Evolutionary conservation across 1,140 invertebrate genomes (phyloP).

Genomic region (Steinernema feltiae): DNA sequence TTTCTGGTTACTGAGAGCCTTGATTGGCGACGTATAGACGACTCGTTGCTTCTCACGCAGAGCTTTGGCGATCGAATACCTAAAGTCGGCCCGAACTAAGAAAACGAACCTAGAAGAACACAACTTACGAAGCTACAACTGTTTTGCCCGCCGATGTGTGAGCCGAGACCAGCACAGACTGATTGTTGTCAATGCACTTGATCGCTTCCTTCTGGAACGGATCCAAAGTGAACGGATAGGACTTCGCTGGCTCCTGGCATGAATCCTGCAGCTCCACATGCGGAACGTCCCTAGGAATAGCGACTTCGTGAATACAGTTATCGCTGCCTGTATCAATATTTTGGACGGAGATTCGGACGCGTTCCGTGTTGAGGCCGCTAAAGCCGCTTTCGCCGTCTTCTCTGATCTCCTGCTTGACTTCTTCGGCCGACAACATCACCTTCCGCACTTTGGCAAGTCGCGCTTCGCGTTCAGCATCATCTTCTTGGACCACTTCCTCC

Average conservation of each 20-base stretch:
- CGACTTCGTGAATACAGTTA: conserved; percentile 55
- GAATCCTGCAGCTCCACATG: conserved; percentile 29
- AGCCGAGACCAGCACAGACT: conserved; percentile 91
- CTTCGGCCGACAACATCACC: background rate
- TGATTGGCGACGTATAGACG: conserved; percentile 99
- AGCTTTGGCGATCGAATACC: conserved; percentile 69
- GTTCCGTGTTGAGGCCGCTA: background rate
- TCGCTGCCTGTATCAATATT: conserved; percentile 37
- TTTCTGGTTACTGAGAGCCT: conserved; percentile 98
- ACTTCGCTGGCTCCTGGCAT: conserved; percentile 71
- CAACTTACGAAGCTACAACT: conserved; percentile 71
- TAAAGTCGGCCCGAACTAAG: conserved; percentile 37
- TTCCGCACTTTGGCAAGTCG: background rate
- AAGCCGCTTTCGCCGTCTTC: background rate
- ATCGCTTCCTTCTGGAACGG: conserved; percentile 97
- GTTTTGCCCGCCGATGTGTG: conserved; percentile 99
- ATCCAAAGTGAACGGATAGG: conserved; percentile 90
- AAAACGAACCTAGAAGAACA: background rate
- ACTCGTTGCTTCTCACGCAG: conserved; percentile 74
- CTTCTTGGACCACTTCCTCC: background rate
- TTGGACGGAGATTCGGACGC: conserved; percentile 16
- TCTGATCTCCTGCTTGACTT: background rate
- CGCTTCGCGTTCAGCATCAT: background rate
- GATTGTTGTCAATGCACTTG: conserved; percentile 91
- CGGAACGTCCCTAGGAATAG: conserved; percentile 57